phyloP scores from a whole-genome alignment of 30 jellyfish, hydroid and myxozoan species.

The Sanderia malayensis region DNA sequence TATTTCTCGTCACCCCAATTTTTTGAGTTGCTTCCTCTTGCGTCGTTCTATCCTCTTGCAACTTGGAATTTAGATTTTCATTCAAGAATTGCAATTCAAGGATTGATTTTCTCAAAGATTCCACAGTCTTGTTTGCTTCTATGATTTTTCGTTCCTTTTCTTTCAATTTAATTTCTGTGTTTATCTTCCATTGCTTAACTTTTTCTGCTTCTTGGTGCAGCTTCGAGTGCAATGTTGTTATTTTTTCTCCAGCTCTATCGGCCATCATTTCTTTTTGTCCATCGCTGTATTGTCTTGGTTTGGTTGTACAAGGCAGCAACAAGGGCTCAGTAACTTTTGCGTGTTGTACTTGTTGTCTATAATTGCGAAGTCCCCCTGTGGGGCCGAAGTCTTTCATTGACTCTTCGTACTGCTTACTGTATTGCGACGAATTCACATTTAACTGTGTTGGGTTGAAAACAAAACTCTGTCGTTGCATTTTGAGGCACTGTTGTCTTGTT shows the following conservation, averaged over 20 bases:
- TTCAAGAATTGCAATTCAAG: constrained; percentile 83
- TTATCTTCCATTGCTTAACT: constrained; percentile 84
- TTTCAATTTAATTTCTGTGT: constrained; percentile 75
- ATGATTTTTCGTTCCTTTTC: constrained; percentile 74
- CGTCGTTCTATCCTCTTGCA: constrained; percentile 66
- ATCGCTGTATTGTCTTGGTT: constrained; percentile 55
- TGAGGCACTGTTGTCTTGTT: too few species aligned
- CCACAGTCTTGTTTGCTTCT: constrained; percentile 84
- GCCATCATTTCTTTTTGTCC: constrained; percentile 57
- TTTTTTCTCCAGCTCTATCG: constrained; percentile 58
- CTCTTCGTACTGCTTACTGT: constrained; percentile 16
- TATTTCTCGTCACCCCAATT: constrained; percentile 72
- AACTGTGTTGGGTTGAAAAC: constrained; percentile 46
- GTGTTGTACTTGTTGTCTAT: constrained; percentile 10
- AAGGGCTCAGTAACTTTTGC: constrained; percentile 38
- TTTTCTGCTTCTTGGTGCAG: constrained; percentile 96
- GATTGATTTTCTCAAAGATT: constrained; percentile 81
- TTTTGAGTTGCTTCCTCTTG: constrained; percentile 86
- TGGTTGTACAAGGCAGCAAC: constrained; percentile 56
- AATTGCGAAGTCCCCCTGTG: not conserved
- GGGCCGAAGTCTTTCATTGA: constrained; percentile 24
- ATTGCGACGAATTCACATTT: constrained; percentile 16
- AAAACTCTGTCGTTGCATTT: constrained; percentile 41
- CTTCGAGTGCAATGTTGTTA: constrained; percentile 70
- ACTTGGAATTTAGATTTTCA: constrained; percentile 74